phyloP scores from a whole-genome alignment of 2,797 vertebrate genomes.

The Toxotes lorentzi region DNA sequence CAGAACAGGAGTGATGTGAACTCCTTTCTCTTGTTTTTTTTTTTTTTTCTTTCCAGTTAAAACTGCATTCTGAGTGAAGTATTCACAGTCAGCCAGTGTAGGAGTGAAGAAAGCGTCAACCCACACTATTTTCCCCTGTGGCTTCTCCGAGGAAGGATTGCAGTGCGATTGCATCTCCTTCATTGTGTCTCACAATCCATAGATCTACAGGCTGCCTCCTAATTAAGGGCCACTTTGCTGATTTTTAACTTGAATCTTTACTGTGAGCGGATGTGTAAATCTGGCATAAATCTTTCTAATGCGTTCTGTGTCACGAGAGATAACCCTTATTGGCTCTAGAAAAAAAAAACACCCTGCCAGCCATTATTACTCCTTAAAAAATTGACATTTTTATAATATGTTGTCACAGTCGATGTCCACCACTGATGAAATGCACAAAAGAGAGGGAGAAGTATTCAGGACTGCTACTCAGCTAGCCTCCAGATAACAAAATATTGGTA shows the following conservation, averaged over 20 bases:
- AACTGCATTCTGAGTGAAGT: conserved; percentile 43
- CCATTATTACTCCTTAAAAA: conserved; percentile 19
- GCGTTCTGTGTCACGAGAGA: conserved; percentile 31
- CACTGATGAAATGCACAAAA: not conserved
- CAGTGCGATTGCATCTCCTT: conserved; percentile 66
- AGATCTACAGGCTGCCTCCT: conserved; percentile 49
- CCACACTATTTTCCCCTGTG: conserved; percentile 68
- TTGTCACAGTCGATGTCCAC: conserved; percentile 18
- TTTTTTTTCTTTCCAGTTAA: conserved; percentile 3
- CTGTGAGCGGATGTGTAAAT: conserved; percentile 34
- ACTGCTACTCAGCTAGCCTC: not conserved
- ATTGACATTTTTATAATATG: conserved; percentile 21
- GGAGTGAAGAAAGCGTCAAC: conserved; percentile 68
- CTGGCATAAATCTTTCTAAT: conserved; percentile 40
- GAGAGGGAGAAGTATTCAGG: not conserved
- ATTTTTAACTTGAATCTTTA: conserved; percentile 47
- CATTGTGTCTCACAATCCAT: conserved; percentile 52
- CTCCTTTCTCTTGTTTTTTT: conserved; percentile 4
- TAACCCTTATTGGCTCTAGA: not conserved
- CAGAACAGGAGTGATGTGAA: conserved; percentile 32
- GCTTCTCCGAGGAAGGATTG: conserved; percentile 61
- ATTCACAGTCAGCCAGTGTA: conserved; percentile 59
- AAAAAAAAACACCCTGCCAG: not conserved
- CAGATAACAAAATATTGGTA: not conserved
- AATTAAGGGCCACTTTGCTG: conserved; percentile 56